Evolutionary conservation across 1,140 invertebrate species (phyloP).

Genomic region (Mizuhopecten yessoensis): DNA sequence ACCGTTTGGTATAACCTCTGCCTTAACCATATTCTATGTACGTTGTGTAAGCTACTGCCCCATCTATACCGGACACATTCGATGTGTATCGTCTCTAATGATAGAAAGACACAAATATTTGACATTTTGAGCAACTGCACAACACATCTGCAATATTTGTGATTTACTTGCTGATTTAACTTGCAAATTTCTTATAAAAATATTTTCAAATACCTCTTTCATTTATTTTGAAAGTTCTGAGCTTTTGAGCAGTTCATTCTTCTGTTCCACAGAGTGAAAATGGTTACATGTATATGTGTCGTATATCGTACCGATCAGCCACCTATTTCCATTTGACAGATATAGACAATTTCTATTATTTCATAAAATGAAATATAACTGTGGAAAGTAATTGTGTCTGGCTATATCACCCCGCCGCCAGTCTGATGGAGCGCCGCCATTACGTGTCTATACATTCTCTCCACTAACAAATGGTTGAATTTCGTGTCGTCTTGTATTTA

Average conservation of each 20-base stretch:
- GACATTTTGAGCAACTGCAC: no score
- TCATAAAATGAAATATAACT: conserved; percentile 30
- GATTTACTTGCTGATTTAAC: no score
- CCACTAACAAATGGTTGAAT: not conserved
- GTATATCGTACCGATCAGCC: not conserved
- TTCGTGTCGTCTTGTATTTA: not conserved
- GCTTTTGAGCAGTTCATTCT: no score
- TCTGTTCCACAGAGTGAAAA: not conserved
- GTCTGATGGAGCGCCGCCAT: not conserved
- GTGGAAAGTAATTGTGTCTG: not conserved
- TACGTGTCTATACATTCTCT: not conserved
- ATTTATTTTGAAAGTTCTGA: no score
- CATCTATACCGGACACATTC: no score
- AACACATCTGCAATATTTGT: no score
- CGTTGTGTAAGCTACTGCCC: no score
- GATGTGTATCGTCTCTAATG: no score
- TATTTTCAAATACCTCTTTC: no score
- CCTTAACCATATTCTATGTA: not conserved
- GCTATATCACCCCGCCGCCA: not conserved
- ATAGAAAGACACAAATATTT: no score
- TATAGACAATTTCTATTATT: conserved; percentile 14
- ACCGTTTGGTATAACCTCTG: not conserved
- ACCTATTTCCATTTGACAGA: not conserved
- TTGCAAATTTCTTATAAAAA: no score
- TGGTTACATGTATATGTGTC: not conserved